phyloP scores from a whole-genome alignment of 1,140 invertebrate species.

The Druon quercuslanigerum region DNA sequence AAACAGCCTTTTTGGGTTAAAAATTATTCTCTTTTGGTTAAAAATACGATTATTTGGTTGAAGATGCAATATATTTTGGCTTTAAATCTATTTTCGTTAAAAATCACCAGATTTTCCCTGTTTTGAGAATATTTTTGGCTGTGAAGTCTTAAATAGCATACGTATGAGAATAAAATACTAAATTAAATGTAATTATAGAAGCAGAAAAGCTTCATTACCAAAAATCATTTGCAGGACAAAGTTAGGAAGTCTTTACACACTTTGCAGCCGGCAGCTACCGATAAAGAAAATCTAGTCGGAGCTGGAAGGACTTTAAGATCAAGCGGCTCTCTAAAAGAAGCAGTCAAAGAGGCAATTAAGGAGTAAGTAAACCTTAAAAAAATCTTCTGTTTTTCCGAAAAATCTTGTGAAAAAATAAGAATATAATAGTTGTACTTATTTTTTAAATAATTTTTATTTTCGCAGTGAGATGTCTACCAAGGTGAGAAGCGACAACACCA shows the following conservation, averaged over 20 bases:
- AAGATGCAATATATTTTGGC: too few species aligned
- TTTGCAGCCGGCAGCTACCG: constrained; percentile 78
- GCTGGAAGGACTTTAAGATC: constrained; percentile 65
- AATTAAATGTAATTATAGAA: not conserved
- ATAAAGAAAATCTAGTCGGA: constrained; percentile 82
- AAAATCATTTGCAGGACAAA: constrained; percentile 60
- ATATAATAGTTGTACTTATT: not conserved
- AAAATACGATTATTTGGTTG: too few species aligned
- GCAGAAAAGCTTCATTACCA: not conserved
- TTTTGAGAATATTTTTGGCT: too few species aligned
- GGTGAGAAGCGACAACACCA: constrained; percentile 43
- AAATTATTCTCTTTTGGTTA: too few species aligned
- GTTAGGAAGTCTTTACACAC: constrained; percentile 78
- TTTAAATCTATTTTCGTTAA: too few species aligned
- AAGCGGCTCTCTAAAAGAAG: constrained; percentile 49
- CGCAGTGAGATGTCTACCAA: constrained; percentile 57
- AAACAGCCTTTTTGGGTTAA: too few species aligned
- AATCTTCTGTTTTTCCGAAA: not conserved
- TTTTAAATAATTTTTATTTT: constrained; percentile 14
- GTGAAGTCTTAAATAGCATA: too few species aligned
- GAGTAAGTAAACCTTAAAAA: not conserved
- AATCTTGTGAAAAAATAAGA: not conserved
- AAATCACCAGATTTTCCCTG: too few species aligned
- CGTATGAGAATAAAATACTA: too few species aligned
- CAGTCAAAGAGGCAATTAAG: constrained; percentile 61